These are phyloP conservation scores for Peucedramus taeniatus DNA, from an alignment of 2,113 vertebrate genomes.

Conservation along the genomic window DNA sequence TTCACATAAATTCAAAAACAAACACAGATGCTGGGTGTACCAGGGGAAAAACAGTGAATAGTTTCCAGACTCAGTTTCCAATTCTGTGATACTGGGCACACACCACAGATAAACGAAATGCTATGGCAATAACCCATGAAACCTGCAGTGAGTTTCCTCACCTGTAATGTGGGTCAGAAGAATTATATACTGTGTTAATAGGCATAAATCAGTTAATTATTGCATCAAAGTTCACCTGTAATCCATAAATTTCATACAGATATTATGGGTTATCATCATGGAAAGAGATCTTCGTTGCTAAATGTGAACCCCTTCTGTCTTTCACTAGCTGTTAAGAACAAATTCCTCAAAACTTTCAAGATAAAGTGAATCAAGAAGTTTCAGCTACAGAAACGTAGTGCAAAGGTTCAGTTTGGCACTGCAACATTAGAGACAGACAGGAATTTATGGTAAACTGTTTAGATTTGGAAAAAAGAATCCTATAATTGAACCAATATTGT, in stretches of 20 bases:
- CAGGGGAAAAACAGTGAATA: background rate
- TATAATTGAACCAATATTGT: slow-evolving; percentile 57
- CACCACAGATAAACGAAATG: background rate
- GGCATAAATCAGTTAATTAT: background rate
- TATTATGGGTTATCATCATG: background rate
- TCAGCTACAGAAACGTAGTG: slow-evolving; percentile 48
- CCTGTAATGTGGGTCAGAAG: background rate
- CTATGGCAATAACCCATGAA: background rate
- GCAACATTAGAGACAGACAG: slow-evolving; percentile 61
- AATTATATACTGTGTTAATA: background rate
- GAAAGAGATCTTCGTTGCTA: background rate
- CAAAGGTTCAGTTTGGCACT: slow-evolving; percentile 78
- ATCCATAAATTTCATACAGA: slow-evolving; percentile 28
- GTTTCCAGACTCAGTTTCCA: background rate
- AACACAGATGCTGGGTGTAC: background rate
- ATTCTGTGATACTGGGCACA: background rate
- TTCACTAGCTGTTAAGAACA: slow-evolving; percentile 6
- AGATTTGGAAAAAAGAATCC: slow-evolving; percentile 58
- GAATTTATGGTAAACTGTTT: slow-evolving; percentile 54
- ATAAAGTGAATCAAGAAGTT: slow-evolving; percentile 40
- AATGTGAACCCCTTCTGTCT: background rate
- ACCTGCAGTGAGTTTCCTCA: background rate
- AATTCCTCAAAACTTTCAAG: slow-evolving; percentile 1
- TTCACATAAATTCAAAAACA: background rate
- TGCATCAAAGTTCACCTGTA: slow-evolving; percentile 4